Evolutionary conservation across 2,113 vertebrate species (phyloP), one percentile per base, ranked within the genome.

Genomic region (Pipra filicauda): DNA sequence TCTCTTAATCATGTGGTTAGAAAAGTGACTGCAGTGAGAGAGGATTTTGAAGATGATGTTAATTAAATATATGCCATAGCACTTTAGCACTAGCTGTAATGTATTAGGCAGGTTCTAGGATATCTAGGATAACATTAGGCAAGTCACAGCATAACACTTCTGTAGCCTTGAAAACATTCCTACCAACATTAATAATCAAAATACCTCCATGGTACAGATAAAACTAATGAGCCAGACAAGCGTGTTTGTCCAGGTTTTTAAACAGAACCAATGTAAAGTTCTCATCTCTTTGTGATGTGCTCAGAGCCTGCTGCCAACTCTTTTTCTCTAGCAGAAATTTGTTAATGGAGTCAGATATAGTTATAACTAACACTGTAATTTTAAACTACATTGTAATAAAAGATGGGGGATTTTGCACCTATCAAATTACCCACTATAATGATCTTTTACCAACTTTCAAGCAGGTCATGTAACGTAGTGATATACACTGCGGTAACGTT

Each of bases 401-500:
- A 79, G 16, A 20, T 35, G 30, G 35, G 46, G 26, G 27, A 69
- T 31, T 78, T 76, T 85, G 11, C 23, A 58, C 19, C 12, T 35
- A 26, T 49, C 11, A 58, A 71, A 44, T 61, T 15, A 22, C 33
- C 35, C 57, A 7, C 0, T 1, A 8, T 57, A 46, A 28, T 2
- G 6, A 66, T 77, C 21, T 27, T 37, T n/a, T 58, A 41, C 16
- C 22, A 31, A 0, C 51, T 82, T 87, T 65, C 12, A 54, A 18
- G 26, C 1, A 0, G 4, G 10, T 23, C 5, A 1, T 5, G 4
- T 49, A 57, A 30, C 0, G 0, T 26, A 16, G 12, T 55, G 58
- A 51, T 65, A 31, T 15, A 8, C 8, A 6, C 72, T 49, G 15
- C 43, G 49, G 16, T 49, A 65, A 41, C 31, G 5, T 76, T 85